A percentile compares a stretch with the other conserved stretches of the same genome.
phyloP scores from a whole-genome alignment of 1,140 invertebrate species.

The Aphis gossypii region DNA sequence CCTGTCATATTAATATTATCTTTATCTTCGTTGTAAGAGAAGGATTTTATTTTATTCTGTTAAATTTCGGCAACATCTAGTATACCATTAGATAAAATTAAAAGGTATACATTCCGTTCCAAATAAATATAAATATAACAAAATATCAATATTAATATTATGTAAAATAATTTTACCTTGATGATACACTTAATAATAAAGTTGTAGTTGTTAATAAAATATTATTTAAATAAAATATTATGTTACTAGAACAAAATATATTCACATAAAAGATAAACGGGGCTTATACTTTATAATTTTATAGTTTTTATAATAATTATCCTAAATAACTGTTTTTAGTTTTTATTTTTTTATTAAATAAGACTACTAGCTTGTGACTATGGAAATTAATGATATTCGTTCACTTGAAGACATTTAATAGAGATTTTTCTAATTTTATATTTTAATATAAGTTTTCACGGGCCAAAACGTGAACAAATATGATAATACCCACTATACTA shows the following conservation, averaged over 20 bases:
- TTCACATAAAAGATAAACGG: neutral
- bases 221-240: neutral
- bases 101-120: neutral
- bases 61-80: neutral
- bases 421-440: too few species aligned
- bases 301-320: too few species aligned
- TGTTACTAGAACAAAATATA: neutral
- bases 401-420: too few species aligned
- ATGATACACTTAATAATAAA: neutral
- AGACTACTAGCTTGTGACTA: too few species aligned
- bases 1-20: conserved; percentile 23
- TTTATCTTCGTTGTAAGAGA: neutral
- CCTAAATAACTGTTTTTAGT: too few species aligned
- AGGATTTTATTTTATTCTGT: neutral
- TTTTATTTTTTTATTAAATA: too few species aligned
- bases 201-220: too few species aligned
- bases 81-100: neutral
- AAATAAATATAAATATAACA: neutral
- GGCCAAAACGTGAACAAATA: too few species aligned
- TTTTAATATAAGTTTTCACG: too few species aligned
- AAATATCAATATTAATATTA: neutral
- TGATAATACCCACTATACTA: too few species aligned
- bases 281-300: too few species aligned
- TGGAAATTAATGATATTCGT: too few species aligned
- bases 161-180: neutral